Conservation (phyloP, 2,888 invertebrate species). For the Cremastinae sp. region DNA sequence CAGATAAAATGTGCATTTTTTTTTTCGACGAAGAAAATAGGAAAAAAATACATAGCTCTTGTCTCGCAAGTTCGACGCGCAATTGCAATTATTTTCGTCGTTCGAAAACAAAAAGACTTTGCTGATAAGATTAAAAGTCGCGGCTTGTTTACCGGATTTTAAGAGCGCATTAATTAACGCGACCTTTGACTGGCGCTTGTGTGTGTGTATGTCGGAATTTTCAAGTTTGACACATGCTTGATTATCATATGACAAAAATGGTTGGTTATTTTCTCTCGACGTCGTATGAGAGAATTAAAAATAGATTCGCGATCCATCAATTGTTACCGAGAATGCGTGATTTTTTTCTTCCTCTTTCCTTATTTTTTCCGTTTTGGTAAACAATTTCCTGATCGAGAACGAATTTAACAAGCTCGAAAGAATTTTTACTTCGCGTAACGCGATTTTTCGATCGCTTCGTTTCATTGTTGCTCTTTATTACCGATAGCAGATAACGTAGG, state of each 20-base stretch:
- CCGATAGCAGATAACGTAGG: not conserved
- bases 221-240: not conserved
- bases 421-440: too few species aligned
- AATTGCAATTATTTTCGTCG: constrained; percentile 6
- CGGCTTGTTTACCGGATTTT: constrained; percentile 54
- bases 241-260: too few species aligned
- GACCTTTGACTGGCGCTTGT: constrained; percentile 51
- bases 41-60: too few species aligned
- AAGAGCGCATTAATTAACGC: constrained; percentile 51
- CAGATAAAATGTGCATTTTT: too few species aligned
- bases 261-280: not conserved
- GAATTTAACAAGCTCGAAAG: too few species aligned
- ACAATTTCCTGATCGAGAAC: not conserved
- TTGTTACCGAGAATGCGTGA: not conserved
- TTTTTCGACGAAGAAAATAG: too few species aligned
- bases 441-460: too few species aligned
- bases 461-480: constrained; percentile 30
- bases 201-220: constrained; percentile 19
- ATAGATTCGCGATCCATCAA: constrained; percentile 33
- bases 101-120: not conserved
- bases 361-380: constrained; percentile 11
- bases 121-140: constrained; percentile 44
- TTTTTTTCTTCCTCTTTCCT: not conserved
- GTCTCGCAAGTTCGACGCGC: not conserved
- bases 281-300: constrained; percentile 29